Conservation (phyloP, 2,888 invertebrate species). For the Tridacna gigas region DNA sequence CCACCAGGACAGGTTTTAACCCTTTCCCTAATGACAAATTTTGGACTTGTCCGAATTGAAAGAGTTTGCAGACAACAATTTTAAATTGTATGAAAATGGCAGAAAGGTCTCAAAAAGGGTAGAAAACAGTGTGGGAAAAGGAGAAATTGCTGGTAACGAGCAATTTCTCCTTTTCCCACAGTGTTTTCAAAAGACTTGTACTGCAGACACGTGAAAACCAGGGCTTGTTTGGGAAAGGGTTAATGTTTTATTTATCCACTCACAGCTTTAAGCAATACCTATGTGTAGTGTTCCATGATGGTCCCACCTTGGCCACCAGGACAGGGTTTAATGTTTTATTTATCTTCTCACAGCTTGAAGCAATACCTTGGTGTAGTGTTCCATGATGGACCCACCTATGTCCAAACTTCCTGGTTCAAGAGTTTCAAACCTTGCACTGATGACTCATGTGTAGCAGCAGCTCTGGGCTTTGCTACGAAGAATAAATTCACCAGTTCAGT, state of each 20-base stretch:
- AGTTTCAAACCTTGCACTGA: constrained; percentile 11
- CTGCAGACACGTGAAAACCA: neutral
- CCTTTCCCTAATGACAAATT: neutral
- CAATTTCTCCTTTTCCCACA: too few species aligned
- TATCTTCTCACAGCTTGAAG: constrained; percentile 10
- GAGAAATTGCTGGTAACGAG: too few species aligned
- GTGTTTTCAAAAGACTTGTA: neutral
- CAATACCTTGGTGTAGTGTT: constrained; percentile 37
- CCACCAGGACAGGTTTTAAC: too few species aligned
- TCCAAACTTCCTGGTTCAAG: constrained; percentile 14
- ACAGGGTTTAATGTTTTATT: too few species aligned
- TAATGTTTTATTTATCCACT: neutral
- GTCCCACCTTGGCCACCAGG: too few species aligned
- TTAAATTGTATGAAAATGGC: too few species aligned
- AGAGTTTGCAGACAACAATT: too few species aligned
- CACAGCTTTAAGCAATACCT: constrained; percentile 32
- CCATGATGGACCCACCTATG: constrained; percentile 38
- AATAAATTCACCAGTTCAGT: constrained; percentile 28
- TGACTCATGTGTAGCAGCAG: constrained; percentile 18
- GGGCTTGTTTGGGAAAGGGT: neutral
- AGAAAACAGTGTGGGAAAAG: too few species aligned
- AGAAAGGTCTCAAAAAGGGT: too few species aligned
- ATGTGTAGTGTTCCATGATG: constrained; percentile 41
- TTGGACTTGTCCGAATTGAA: too few species aligned
- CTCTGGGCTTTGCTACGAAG: constrained; percentile 27